Percentiles rank a stretch among this genome's conserved stretches.
Conservation (phyloP, 2,113 vertebrate species). For the Zapornia atra region DNA sequence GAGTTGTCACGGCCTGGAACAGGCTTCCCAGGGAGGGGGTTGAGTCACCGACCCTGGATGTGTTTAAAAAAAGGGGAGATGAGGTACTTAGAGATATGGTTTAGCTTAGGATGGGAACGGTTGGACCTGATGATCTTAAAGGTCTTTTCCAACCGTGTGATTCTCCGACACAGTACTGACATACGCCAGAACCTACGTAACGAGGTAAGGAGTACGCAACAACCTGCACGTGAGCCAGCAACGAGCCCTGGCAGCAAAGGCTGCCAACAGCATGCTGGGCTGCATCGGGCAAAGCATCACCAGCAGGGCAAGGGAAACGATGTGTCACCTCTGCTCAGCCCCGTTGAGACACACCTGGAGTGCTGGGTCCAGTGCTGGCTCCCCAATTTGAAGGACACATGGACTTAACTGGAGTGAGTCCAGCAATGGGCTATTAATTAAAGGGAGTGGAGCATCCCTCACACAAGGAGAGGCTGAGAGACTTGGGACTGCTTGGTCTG, state of each 20-base stretch:
- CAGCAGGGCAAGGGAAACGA: not conserved
- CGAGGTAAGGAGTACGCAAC: not conserved
- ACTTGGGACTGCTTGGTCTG: not conserved
- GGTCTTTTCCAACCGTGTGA: too few species aligned
- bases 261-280: not conserved
- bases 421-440: not conserved
- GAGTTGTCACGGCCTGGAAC: too few species aligned
- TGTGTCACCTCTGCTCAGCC: not conserved
- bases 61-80: too few species aligned
- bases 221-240: not conserved
- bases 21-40: too few species aligned
- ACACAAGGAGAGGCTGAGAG: not conserved
- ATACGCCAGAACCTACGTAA: not conserved
- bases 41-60: too few species aligned
- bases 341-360: not conserved
- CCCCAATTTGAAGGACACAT: not conserved
- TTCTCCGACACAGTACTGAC: not conserved
- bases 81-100: too few species aligned
- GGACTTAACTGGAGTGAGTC: not conserved
- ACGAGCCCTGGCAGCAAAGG: not conserved
- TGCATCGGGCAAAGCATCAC: not conserved
- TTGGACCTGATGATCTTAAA: too few species aligned
- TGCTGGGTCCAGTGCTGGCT: not conserved
- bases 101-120: too few species aligned
- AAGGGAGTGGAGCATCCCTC: not conserved